Percentiles rank a stretch among this genome's conserved stretches.
Conservation (phyloP, 2,888 invertebrate species). For the Tupiocoris notatus region DNA sequence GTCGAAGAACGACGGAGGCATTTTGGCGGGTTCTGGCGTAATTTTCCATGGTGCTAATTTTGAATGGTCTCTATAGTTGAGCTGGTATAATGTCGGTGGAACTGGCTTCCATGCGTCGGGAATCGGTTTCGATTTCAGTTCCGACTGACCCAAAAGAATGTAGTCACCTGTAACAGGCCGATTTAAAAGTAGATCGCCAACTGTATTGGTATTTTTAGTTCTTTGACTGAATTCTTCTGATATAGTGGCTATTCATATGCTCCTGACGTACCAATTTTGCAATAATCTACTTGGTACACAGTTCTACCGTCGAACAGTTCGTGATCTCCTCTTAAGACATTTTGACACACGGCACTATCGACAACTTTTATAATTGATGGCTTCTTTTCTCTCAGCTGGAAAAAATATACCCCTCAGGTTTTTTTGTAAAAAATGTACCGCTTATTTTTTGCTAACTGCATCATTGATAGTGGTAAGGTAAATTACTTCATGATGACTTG, state of each 20-base stretch:
- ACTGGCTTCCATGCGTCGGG: slow-evolving; percentile 44
- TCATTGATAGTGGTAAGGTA: too few relatives aligned
- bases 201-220: too few relatives aligned
- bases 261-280: slow-evolving; percentile 24
- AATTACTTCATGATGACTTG: too few relatives aligned
- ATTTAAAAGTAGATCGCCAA: too few relatives aligned
- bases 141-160: not conserved
- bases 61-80: slow-evolving; percentile 41
- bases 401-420: not conserved
- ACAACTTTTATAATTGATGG: slow-evolving; percentile 37
- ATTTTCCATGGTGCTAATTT: slow-evolving; percentile 44
- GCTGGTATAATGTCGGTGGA: slow-evolving; percentile 39
- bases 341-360: slow-evolving; percentile 21
- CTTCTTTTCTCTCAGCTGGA: slow-evolving; percentile 26
- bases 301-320: slow-evolving; percentile 30
- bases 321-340: slow-evolving; percentile 6
- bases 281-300: slow-evolving; percentile 45
- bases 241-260: not conserved
- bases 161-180: slow-evolving; percentile 21
- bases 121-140: slow-evolving; percentile 21
- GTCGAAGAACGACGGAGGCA: slow-evolving; percentile 34
- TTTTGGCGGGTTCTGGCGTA: slow-evolving; percentile 25
- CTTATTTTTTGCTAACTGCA: too few relatives aligned
- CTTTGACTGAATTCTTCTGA: too few relatives aligned
- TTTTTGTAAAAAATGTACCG: too few relatives aligned